phyloP scores from a whole-genome alignment of 2,888 invertebrate genomes.

The Acleris laterana region DNA sequence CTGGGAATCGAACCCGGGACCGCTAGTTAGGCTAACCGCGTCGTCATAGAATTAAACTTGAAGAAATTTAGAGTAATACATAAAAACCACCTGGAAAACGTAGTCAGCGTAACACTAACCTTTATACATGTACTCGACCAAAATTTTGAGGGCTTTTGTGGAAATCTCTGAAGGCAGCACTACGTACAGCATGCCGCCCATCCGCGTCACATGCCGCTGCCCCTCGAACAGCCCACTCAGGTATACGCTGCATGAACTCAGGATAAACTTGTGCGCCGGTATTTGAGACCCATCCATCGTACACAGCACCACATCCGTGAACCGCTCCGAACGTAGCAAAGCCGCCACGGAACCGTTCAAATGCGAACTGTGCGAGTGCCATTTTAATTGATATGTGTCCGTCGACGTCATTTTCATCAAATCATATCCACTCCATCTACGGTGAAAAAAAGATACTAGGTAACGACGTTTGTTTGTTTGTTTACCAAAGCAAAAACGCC shows the following conservation, averaged over 20 bases:
- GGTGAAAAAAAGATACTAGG: conserved; percentile 43
- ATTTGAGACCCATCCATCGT: conserved; percentile 92
- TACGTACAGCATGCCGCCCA: conserved; percentile 86
- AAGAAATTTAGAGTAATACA: background rate
- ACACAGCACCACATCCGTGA: conserved; percentile 92
- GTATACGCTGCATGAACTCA: conserved; percentile 90
- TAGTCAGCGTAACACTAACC: conserved; percentile 61
- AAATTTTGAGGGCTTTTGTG: conserved; percentile 90
- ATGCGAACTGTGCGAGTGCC: conserved; percentile 94
- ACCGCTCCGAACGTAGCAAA: conserved; percentile 90
- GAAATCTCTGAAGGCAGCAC: conserved; percentile 93
- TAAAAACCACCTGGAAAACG: background rate
- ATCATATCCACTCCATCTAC: conserved; percentile 46
- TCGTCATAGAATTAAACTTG: no score
- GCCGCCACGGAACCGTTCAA: conserved; percentile 92
- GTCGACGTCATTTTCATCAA: conserved; percentile 74
- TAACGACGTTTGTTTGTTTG: conserved; percentile 34
- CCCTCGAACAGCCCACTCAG: conserved; percentile 75
- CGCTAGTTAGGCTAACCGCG: no score
- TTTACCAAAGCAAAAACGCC: conserved; percentile 36
- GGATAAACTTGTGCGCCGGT: conserved; percentile 92
- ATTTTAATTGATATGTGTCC: conserved; percentile 94
- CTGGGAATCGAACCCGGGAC: no score
- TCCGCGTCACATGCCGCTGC: conserved; percentile 72
- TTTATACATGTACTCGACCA: conserved; percentile 94